A percentile compares a stretch with the other conserved stretches of the same genome.
These are phyloP conservation scores for Cyprinella venusta DNA, from an alignment of 2,797 vertebrate genomes.

Conservation along the genomic window DNA sequence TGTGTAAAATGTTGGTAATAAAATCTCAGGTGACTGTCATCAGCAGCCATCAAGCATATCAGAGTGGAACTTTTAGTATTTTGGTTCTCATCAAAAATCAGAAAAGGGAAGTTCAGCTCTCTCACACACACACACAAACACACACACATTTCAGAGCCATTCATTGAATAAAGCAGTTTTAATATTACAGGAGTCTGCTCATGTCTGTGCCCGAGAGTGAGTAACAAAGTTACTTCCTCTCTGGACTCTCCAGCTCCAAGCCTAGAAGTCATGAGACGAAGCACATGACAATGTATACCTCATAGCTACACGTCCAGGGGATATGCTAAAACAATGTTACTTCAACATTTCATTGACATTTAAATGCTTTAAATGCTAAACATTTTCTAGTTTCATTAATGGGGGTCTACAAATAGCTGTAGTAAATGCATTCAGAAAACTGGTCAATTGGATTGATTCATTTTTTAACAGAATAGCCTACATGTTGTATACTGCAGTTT, in stretches of 20 bases:
- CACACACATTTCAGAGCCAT: background rate
- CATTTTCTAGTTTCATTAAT: background rate
- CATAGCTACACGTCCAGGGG: background rate
- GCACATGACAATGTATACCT: conserved; percentile 43
- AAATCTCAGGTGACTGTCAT: conserved; percentile 26
- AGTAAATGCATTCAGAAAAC: background rate
- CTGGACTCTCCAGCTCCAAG: conserved; percentile 40
- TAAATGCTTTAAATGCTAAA: background rate
- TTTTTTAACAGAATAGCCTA: background rate
- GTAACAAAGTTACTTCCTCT: conserved; percentile 34
- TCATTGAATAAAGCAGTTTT: background rate
- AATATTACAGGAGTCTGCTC: background rate
- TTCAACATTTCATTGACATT: no score
- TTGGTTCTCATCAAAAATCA: background rate
- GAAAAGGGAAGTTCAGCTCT: conserved; percentile 4
- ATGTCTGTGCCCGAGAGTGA: background rate
- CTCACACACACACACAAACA: no score
- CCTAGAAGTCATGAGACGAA: conserved; percentile 46
- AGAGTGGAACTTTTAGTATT: background rate
- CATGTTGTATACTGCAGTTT: background rate
- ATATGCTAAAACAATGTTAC: background rate
- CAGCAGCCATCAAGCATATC: background rate
- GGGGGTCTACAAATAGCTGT: background rate
- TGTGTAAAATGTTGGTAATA: conserved; percentile 2
- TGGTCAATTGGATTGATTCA: background rate